Evolutionary conservation across 2,113 vertebrate genomes (phyloP), one percentile per base, ranked within the genome.

Genomic region (Globicephala melas): DNA sequence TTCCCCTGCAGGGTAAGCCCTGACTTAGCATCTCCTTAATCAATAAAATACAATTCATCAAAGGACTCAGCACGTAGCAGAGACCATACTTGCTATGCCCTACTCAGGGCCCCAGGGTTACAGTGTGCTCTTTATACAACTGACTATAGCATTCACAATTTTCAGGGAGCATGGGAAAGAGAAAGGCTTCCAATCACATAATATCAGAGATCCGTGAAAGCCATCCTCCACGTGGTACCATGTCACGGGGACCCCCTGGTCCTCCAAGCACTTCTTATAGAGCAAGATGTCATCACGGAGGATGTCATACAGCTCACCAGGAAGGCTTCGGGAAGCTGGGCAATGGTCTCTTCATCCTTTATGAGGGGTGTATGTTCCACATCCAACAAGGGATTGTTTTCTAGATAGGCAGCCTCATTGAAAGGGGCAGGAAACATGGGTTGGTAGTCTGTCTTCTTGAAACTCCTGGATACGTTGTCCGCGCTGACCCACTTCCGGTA

Each of bases 221-320:
- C 99, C 99, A 36, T 99, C 98, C n/a, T 97, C 63, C 58, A 99
- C 60, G 2, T 99, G 98, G 73, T 98, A 97, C 98, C 99, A 99
- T 18, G 97, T 98, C 88, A 99, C 99, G 0, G 98, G 98, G 85
- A 98, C 95, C 0, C 98, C 98, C 0, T 98, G 96, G 68, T 99
- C 98, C 94, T 99, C 98, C 80, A 99, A 97, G 7, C 98, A 89
- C 90, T 99, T 99, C 95, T 98, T 98, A 93, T 98, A 99, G 28
- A 99, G 98, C 67, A 99, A 94, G 50, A 98, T 98, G 5, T 99
- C 99, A 60, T 99, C 99, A 47, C 98, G 98, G 70, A 99, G 97
- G 68, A 99, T 98, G 25, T 99, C 99, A 6, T 97, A 98, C 98
- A 98, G 62, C 97, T 98, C 94, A 98, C 87, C 87, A 98, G 26